Base-by-base conservation (phyloP, 2,113 vertebrate genomes). In the Callopanchax toddi region DNA sequence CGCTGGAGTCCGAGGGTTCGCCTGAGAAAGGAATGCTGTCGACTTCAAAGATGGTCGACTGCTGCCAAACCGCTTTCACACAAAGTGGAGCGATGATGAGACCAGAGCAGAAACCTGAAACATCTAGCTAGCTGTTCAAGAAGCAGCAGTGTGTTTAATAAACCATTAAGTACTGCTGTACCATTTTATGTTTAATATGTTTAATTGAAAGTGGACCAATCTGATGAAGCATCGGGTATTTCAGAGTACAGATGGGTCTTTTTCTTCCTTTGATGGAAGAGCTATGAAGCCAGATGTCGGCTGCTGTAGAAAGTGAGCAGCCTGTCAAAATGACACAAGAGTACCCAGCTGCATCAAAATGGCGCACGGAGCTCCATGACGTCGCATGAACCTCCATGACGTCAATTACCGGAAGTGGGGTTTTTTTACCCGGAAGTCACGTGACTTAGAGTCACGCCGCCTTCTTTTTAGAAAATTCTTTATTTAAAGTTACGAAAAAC, bases 21-120 rank as follows among this genome's bases (percentile, higher is more conserved):
- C 40, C 78, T 61, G 69, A 82, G 76, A 78, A 74, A 77, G 78
- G 81, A 89, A 89, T 89, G 85, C 66, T 17, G 26, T 25, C 9
- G 18, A 78, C 78, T 86, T 87, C 78, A 86, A 86, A 87, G 82
- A 57, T 50, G 57, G 60, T 68, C 2, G 63, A 52, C 48, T 29
- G 64, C 44, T 20, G 56, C 43, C 2, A 11, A 67, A 58, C 16
- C 61, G 73, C 72, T 62, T 67, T 72, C 45, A 78, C 34, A 72
- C 64, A 75, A 48, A 6, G 34, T 56, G 42, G 4, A 9, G 45
- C 2, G 29, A n/a, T n/a, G 57, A 55, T 22, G 20, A 56, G 43
- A 60, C 32, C 2, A 17, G n/a, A 48, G 56, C 22, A 44, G 44
- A 32, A 22, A 48, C 50, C 56, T 25, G 10, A 37, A 49, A 12